phyloP scores from a whole-genome alignment of 1,140 invertebrate species.

The Radopholus similis region DNA sequence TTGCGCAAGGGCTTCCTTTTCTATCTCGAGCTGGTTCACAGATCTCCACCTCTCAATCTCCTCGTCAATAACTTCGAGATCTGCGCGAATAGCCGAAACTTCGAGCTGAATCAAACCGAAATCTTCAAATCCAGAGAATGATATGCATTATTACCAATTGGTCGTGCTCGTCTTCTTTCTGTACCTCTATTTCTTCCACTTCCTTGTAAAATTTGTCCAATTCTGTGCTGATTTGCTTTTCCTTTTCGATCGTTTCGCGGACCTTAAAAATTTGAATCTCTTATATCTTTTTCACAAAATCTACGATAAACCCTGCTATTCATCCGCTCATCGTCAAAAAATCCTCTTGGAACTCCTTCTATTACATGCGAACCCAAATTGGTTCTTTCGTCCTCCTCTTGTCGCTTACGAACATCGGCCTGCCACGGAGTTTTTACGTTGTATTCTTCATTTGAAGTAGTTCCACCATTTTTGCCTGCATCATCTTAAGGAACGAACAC shows the following conservation, averaged over 20 bases:
- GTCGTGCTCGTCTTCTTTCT: constrained; percentile 35
- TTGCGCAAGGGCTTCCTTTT: constrained; percentile 26
- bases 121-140: neutral
- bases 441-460: neutral
- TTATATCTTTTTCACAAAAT: constrained; percentile 4
- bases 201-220: constrained; percentile 32
- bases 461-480: neutral
- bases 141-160: constrained; percentile 3
- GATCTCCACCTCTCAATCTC: constrained; percentile 29
- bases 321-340: constrained; percentile 26
- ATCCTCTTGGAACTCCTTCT: constrained; percentile 24
- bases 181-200: constrained; percentile 22
- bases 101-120: constrained; percentile 15
- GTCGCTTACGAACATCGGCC: neutral
- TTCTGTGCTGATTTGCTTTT: constrained; percentile 23
- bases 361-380: constrained; percentile 16
- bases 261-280: constrained; percentile 22
- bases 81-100: neutral
- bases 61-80: constrained; percentile 28
- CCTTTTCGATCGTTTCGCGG: constrained; percentile 23
- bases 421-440: constrained; percentile 14
- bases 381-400: neutral
- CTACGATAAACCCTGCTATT: constrained; percentile 25
- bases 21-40: constrained; percentile 30
- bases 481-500: constrained; percentile 10